Evolutionary conservation across 2,113 vertebrate genomes (phyloP).

Genomic region (Numida meleagris): DNA sequence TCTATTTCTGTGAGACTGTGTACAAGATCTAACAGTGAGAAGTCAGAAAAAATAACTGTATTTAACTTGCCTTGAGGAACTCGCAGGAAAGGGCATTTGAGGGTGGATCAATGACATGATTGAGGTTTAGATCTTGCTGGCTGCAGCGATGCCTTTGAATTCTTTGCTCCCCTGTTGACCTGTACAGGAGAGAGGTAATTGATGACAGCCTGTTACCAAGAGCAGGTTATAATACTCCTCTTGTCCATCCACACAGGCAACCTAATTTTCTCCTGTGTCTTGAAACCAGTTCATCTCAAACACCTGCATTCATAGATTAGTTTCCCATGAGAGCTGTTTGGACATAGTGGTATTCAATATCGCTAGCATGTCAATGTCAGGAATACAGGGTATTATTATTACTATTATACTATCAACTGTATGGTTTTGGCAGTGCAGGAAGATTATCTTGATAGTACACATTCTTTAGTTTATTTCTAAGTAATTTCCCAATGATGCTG

Average conservation of each 20-base stretch:
- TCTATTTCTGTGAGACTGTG: background rate
- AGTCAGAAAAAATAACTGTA: slow-evolving; percentile 20
- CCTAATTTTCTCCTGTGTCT: slow-evolving; percentile 9
- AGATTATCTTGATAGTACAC: background rate
- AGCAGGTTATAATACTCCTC: background rate
- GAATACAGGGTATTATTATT: background rate
- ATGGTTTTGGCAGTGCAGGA: background rate
- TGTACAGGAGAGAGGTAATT: background rate
- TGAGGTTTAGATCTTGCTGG: slow-evolving; percentile 11
- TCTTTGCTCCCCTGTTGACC: background rate
- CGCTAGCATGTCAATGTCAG: background rate
- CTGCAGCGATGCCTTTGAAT: background rate
- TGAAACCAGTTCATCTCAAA: background rate
- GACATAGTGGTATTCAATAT: background rate
- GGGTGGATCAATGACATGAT: slow-evolving; percentile 10
- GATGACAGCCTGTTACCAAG: background rate
- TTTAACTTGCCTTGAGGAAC: background rate
- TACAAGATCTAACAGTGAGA: background rate
- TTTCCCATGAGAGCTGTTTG: background rate
- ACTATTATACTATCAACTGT: background rate
- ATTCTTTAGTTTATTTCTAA: background rate
- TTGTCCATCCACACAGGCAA: background rate
- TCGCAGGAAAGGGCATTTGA: background rate
- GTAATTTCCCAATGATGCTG: background rate
- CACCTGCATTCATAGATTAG: background rate